A percentile compares a stretch with the other conserved stretches of the same genome.
These are phyloP conservation scores for Campylomormyrus tamandua DNA, from an alignment of 2,113 vertebrate species.

Conservation along the genomic window DNA sequence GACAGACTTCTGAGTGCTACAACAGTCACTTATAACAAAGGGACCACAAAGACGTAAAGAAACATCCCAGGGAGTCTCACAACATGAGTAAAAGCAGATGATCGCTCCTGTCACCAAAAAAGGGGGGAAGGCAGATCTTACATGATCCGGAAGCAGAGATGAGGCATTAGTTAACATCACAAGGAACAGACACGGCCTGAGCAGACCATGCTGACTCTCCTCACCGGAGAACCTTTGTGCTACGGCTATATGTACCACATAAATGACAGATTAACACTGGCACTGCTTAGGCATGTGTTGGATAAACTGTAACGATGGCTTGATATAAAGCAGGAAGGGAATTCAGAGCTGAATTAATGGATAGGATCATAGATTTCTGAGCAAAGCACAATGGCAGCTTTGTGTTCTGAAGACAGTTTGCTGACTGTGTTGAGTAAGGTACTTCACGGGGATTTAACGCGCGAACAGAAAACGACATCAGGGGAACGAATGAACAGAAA, in stretches of 20 bases:
- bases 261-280: neutral
- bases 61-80: neutral
- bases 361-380: neutral
- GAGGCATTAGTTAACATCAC: neutral
- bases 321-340: neutral
- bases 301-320: neutral
- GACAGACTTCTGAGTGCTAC: neutral
- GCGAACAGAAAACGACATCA: neutral
- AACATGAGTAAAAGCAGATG: neutral
- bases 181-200: neutral
- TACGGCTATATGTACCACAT: neutral
- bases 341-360: neutral
- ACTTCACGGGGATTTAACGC: neutral
- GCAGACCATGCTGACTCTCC: neutral
- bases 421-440: neutral
- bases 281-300: slow-evolving; percentile 8
- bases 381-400: neutral
- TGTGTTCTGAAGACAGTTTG: neutral
- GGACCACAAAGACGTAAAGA: neutral
- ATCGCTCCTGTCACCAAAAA: neutral
- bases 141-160: neutral
- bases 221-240: neutral
- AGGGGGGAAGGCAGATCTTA: neutral
- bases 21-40: neutral
- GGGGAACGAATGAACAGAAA: neutral